A percentile compares a stretch with the other conserved stretches of the same genome.
These are phyloP conservation scores for Eptesicus fuscus DNA, from an alignment of 2,113 vertebrate species.

Conservation along the genomic window DNA sequence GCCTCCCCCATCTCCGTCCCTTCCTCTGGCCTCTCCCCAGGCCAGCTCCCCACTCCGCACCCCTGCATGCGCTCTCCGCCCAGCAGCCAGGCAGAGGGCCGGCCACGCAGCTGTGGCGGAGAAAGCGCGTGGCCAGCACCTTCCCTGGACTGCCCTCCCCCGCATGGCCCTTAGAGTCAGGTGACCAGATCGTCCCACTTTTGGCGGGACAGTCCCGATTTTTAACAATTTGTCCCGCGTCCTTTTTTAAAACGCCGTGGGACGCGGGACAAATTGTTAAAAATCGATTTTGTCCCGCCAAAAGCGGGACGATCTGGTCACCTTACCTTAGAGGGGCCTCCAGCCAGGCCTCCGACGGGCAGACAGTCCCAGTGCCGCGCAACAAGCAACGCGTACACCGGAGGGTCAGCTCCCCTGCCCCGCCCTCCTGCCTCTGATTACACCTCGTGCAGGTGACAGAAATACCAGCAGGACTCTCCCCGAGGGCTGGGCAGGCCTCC, in stretches of 20 bases:
- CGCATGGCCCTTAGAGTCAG: accelerated
- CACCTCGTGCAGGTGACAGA: not conserved
- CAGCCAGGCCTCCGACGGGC: not conserved
- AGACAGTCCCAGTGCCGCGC: accelerated
- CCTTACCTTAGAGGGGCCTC: not conserved
- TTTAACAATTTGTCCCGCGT: too few relatives aligned
- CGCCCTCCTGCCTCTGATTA: not conserved
- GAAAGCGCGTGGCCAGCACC: not conserved
- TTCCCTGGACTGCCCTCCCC: not conserved
- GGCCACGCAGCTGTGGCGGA: accelerated
- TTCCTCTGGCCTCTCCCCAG: not conserved
- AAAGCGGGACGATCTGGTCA: too few relatives aligned
- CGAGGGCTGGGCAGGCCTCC: not conserved
- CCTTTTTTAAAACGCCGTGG: too few relatives aligned
- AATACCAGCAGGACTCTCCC: not conserved
- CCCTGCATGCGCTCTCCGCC: too few relatives aligned
- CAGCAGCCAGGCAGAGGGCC: not conserved
- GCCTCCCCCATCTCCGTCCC: accelerated
- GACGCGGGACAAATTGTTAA: too few relatives aligned
- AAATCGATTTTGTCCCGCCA: too few relatives aligned
- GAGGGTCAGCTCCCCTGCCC: not conserved
- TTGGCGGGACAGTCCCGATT: too few relatives aligned
- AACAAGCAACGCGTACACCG: not conserved
- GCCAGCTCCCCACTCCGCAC: accelerated
- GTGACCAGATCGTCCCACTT: too few relatives aligned